Evolutionary conservation across 2,888 invertebrate species (phyloP), one percentile per base, ranked within the genome.

Genomic region (Rhagonycha fulva): DNA sequence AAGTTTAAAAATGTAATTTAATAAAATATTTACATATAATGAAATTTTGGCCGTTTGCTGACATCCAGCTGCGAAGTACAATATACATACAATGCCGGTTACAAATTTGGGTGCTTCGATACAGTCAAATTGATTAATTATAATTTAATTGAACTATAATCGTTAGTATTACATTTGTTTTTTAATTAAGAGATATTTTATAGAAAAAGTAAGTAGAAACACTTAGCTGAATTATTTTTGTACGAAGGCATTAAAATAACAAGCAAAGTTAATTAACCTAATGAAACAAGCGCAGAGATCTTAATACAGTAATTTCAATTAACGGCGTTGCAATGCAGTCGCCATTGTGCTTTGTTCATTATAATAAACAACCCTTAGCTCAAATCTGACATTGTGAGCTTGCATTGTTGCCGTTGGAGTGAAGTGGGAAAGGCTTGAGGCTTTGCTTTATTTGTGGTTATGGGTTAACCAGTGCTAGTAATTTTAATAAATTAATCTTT

Each of bases 301-400:
- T 82, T 82, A 82, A 82, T 82, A 79, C 80, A 80, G 80, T 82
- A 81, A 82, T 82, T 82, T 82, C 82, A 82, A 82, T 82, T 82
- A 82, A 81, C 81, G 80, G 80, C 79, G 81, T 81, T 81, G 80
- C 82, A 81, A 79, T 77, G 80, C 80, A 78, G 81, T 80, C 77
- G 79, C 79, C 80, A 82, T 82, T 81, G 80, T 82, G 77, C 75
- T 79, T 77, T 78, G 78, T 81, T 81, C 82, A 81, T 82, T 82
- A 82, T 80, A 82, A 82, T 82, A 82, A 82, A 82, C 82, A 81
- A 80, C 82, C 81, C 82, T 81, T 79, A 79, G 80, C 81, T 77
- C 80, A 82, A 82, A 82, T 79, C 79, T 80, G 79, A 78, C 80
- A 76, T 76, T 78, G 79, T 79, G 77, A 76, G 71, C 68, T 71